Conservation (phyloP, 2,113 vertebrate genomes). For the Labeo rohita region DNA sequence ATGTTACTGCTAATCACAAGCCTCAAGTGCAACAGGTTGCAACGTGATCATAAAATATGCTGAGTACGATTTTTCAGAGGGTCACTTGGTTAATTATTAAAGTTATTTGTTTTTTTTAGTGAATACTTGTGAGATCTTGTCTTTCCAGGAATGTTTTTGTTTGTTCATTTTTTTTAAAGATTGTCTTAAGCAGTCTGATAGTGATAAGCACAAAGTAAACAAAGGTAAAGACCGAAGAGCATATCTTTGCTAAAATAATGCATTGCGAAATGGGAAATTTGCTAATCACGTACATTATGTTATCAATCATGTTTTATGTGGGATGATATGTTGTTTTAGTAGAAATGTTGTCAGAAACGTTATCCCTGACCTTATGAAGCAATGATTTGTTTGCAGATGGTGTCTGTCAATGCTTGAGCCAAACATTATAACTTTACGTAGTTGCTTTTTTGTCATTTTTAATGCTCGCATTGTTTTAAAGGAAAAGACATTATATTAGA, state of each 20-base stretch:
- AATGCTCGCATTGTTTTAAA: not conserved
- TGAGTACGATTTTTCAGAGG: not conserved
- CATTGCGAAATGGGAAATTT: not conserved
- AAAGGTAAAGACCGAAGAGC: not conserved
- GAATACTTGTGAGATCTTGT: not conserved
- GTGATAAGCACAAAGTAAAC: constrained; percentile 7
- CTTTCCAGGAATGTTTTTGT: constrained; percentile 1
- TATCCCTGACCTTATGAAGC: not conserved
- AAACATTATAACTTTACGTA: not conserved
- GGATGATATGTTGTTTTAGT: not conserved
- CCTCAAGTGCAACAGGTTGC: not conserved
- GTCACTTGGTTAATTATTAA: constrained; percentile 8
- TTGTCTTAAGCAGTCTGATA: not conserved
- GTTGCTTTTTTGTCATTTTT: not conserved
- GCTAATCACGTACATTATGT: not conserved
- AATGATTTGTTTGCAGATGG: constrained; percentile 21
- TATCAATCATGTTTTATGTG: not conserved
- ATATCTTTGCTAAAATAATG: not conserved
- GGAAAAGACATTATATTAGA: not conserved
- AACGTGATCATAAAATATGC: not conserved
- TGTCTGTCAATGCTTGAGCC: constrained; percentile 1
- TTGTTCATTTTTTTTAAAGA: not conserved
- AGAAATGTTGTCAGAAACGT: not conserved
- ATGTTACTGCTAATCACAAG: constrained; percentile 14
- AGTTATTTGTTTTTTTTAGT: not conserved